Conservation (phyloP, 2,797 vertebrate genomes). For the Pristis pectinata region DNA sequence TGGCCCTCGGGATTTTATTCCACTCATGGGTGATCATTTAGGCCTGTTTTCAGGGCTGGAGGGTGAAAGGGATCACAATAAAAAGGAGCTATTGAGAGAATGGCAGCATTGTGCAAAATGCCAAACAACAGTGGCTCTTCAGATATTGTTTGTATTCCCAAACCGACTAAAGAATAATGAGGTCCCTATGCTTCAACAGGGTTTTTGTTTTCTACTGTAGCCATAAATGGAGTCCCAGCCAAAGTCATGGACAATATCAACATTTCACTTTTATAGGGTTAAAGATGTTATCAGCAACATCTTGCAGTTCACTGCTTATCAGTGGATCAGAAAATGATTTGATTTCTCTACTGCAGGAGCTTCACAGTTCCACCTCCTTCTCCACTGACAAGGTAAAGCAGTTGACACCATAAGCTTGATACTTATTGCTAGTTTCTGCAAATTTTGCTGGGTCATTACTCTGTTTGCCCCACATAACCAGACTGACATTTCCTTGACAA, state of each 20-base stretch:
- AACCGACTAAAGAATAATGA: neutral
- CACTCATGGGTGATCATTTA: neutral
- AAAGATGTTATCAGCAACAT: too few species aligned
- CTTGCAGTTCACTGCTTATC: too few species aligned
- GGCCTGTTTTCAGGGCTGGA: neutral
- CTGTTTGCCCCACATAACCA: neutral
- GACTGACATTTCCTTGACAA: neutral
- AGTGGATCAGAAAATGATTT: too few species aligned
- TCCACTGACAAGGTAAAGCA: neutral
- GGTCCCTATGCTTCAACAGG: neutral
- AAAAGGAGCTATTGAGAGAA: neutral
- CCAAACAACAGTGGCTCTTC: neutral
- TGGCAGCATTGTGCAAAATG: neutral
- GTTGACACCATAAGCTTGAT: neutral
- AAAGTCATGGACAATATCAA: neutral
- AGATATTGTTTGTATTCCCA: neutral
- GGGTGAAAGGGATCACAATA: neutral
- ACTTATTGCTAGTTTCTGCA: neutral
- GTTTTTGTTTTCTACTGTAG: neutral
- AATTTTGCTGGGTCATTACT: neutral
- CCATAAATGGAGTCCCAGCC: neutral
- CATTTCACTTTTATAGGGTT: too few species aligned
- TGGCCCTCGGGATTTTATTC: neutral
- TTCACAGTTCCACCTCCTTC: too few species aligned
- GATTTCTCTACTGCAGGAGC: too few species aligned